Evolutionary conservation across 2,888 invertebrate genomes (phyloP).

Genomic region (Noctua pronuba): DNA sequence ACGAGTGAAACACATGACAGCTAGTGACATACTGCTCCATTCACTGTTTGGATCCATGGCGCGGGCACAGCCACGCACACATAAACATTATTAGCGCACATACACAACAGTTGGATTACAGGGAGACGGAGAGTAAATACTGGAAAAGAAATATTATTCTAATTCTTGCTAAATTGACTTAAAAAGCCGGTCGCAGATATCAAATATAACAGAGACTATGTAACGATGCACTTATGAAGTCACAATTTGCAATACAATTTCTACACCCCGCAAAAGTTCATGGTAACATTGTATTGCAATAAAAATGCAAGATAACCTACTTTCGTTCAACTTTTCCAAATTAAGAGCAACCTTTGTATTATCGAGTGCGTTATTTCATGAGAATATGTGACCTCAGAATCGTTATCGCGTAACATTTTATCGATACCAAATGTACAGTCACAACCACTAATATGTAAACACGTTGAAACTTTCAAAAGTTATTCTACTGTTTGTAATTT

Average conservation of each 20-base stretch:
- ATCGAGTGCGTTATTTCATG: slow-evolving; percentile 3
- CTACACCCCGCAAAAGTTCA: slow-evolving; percentile 38
- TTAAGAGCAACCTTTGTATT: slow-evolving; percentile 19
- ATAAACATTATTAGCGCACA: too few species aligned
- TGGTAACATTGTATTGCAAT: slow-evolving; percentile 14
- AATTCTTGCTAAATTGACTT: not conserved
- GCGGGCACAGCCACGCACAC: too few species aligned
- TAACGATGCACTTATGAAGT: not conserved
- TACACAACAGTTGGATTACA: too few species aligned
- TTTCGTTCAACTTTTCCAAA: slow-evolving; percentile 33
- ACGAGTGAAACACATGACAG: too few species aligned
- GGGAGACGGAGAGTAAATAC: not conserved
- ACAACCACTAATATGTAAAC: not conserved
- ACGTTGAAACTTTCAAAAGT: not conserved
- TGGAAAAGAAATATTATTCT: not conserved
- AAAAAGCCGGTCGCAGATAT: not conserved
- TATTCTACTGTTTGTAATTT: not conserved
- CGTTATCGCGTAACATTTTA: slow-evolving; percentile 42
- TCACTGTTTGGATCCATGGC: too few species aligned
- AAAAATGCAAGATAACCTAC: slow-evolving; percentile 33
- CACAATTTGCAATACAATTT: slow-evolving; percentile 29
- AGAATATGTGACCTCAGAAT: slow-evolving; percentile 9
- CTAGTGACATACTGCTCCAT: too few species aligned
- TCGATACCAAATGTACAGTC: slow-evolving; percentile 46
- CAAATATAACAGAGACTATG: not conserved